A percentile compares a stretch with the other conserved stretches of the same genome.
Evolutionary conservation across 2,888 invertebrate genomes (phyloP).

Genomic region (Furcula furcula): DNA sequence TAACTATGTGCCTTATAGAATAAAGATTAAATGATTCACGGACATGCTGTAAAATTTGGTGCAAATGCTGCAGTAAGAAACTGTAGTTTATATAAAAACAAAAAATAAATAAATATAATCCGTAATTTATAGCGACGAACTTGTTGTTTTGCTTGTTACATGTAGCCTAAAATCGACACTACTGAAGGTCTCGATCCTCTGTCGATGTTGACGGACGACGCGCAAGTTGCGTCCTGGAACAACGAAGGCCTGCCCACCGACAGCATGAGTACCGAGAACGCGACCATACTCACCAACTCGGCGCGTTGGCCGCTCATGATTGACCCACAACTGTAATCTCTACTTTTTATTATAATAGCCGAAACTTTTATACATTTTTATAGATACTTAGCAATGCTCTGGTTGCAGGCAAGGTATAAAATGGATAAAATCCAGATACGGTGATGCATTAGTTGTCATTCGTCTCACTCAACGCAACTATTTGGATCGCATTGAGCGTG

Average conservation of each 20-base stretch:
- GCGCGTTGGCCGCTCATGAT: slow-evolving; percentile 97
- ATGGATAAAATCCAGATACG: slow-evolving; percentile 96
- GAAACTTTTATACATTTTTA: too few relatives aligned
- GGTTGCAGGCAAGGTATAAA: slow-evolving; percentile 94
- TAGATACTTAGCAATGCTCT: too few relatives aligned
- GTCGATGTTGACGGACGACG: slow-evolving; percentile 94
- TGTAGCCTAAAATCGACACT: slow-evolving; percentile 88
- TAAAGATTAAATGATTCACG: too few relatives aligned
- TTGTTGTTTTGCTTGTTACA: too few relatives aligned
- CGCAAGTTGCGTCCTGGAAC: slow-evolving; percentile 96
- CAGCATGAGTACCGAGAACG: slow-evolving; percentile 97
- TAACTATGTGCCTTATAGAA: too few relatives aligned
- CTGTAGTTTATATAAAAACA: too few relatives aligned
- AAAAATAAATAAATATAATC: too few relatives aligned
- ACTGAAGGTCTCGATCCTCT: slow-evolving; percentile 91
- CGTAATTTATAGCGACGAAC: too few relatives aligned
- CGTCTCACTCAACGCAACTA: slow-evolving; percentile 91
- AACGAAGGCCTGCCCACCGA: slow-evolving; percentile 96
- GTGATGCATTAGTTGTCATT: slow-evolving; percentile 86
- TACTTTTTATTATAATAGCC: too few relatives aligned
- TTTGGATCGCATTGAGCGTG: slow-evolving; percentile 91
- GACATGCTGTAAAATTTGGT: too few relatives aligned
- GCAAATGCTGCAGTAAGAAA: too few relatives aligned
- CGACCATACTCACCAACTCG: slow-evolving; percentile 93
- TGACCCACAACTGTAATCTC: slow-evolving; percentile 94